Base-by-base conservation (phyloP, 2,797 vertebrate species). In the Telmatherina bonti region DNA sequence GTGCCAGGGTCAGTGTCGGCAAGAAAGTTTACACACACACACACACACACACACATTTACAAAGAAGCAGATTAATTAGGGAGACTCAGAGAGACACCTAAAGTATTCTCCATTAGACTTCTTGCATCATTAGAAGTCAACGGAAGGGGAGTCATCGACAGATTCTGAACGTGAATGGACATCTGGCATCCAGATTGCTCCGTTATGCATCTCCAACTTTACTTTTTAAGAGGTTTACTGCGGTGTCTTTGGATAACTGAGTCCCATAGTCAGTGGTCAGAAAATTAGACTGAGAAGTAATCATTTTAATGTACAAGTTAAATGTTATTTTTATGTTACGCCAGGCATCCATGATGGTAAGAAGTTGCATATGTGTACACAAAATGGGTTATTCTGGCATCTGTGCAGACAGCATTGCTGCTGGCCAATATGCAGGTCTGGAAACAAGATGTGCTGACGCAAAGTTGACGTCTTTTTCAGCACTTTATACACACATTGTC, bases 111-210 rank as follows among this genome's bases (percentile, higher is more conserved):
- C 22, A 54, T 57, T 38, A 74, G 81, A 86, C 77, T 86, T 88
- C 78, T 87, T 72, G 63, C 56, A 7, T 71, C 72, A 82, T 85
- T 85, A 83, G 67, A 74, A 82, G 67, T 72, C 71, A 77, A 78
- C 74, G 70, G 72, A 56, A 38, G 36, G 72, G 41, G 43, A 62
- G 57, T 79, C 79, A 76, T 70, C 62, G 70, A 80, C 62, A 71
- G 55, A 78, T 43, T 52, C 54, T 62, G 66, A 68, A 51, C 67
- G 66, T 33, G 72, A 74, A 75, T 65, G 70, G 68, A 67, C 72
- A 73, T 31, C 45, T 56, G 62, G 71, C 41, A 64, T 38, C 79
- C 54, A 79, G n/a, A 35, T 35, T 31, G 12, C 2, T 2, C 57
- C 68, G 60, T 76, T 65, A 62, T 78, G 53, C 69, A 51, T 70